Evolutionary conservation across 2,888 invertebrate species (phyloP), one percentile per base, ranked within the genome.

Genomic region (Eristalis intricaria): DNA sequence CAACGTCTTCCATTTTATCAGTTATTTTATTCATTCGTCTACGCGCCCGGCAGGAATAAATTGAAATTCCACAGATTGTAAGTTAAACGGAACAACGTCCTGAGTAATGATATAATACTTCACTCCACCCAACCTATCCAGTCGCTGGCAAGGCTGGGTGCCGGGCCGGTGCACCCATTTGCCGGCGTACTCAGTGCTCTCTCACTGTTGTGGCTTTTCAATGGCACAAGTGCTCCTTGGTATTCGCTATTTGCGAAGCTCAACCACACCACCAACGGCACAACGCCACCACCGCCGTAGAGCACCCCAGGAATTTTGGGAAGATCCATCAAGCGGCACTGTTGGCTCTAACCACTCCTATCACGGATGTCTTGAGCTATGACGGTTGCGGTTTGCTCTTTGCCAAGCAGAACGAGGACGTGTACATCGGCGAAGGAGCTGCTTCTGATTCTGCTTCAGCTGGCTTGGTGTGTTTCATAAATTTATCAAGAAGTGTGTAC

Each of bases 311-410:
- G 77, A 56, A 85, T 75, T 82, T 63, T 38, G 70, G 73, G 77
- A 74, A 82, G 38, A 85, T 82, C 77, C 82, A 85, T 85, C 82
- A 77, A 82, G 77, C 61, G 69, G 85, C 56, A 50, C 38, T 56
- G 77, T 69, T 86, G 32, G 56, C 65, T 82, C 69, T 65, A 78
- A 82, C 78, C 77, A 74, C 70, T 74, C 13, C 77, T 70, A 82
- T 86, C 70, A 82, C 74, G 78, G 78, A 78, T 82, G 82, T 86
- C 86, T 87, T 87, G 87, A 87, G 79, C 87, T 87, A 79, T 83
- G 87, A 79, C 66, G 87, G 83, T 71, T 87, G 87, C 63, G 87
- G 87, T 87, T 87, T 86, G 70, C 74, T 83, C 78, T 87, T 79
- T 87, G 79, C 75, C 63, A 83, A 84, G 74, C 60, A 56, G 56